Conservation (phyloP, 2,888 invertebrate species). For the Lithophane socia region DNA sequence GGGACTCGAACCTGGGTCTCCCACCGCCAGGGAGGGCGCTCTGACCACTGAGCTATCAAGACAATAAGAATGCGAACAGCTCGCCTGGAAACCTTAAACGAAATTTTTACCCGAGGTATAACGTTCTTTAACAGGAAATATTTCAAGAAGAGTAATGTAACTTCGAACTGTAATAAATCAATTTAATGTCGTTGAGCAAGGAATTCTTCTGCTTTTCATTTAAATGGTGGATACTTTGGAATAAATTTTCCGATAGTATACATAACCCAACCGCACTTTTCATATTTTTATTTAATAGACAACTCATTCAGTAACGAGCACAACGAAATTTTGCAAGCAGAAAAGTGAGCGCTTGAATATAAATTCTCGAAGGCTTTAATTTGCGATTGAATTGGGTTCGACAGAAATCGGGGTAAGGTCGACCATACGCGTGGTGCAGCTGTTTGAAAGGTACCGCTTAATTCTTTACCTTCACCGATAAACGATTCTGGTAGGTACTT, state of each 20-base stretch:
- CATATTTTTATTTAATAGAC: slow-evolving; percentile 34
- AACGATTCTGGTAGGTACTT: slow-evolving; percentile 69
- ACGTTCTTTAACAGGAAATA: slow-evolving; percentile 25
- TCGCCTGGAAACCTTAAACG: slow-evolving; percentile 68
- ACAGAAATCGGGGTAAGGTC: slow-evolving; percentile 82
- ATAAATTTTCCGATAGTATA: slow-evolving; percentile 7
- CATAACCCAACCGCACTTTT: slow-evolving; percentile 74
- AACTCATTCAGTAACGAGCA: slow-evolving; percentile 20
- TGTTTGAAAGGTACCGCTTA: slow-evolving; percentile 72
- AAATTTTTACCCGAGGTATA: slow-evolving; percentile 29
- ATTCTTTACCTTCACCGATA: slow-evolving; percentile 74
- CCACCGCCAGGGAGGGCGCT: slow-evolving; percentile 85
- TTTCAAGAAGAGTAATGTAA: slow-evolving; percentile 38
- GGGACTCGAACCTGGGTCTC: slow-evolving; percentile 90
- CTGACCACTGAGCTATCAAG: slow-evolving; percentile 90
- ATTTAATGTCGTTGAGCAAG: slow-evolving; percentile 44
- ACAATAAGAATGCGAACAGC: slow-evolving; percentile 83
- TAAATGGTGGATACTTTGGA: slow-evolving; percentile 40
- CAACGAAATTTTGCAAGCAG: slow-evolving; percentile 30
- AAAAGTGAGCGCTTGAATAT: slow-evolving; percentile 76
- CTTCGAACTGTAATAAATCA: slow-evolving; percentile 51
- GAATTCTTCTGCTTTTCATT: slow-evolving; percentile 39
- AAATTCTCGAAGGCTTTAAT: slow-evolving; percentile 76
- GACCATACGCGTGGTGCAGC: slow-evolving; percentile 71
- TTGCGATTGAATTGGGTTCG: slow-evolving; percentile 77